Conservation (phyloP, 2,797 vertebrate species). For the Picus viridis region DNA sequence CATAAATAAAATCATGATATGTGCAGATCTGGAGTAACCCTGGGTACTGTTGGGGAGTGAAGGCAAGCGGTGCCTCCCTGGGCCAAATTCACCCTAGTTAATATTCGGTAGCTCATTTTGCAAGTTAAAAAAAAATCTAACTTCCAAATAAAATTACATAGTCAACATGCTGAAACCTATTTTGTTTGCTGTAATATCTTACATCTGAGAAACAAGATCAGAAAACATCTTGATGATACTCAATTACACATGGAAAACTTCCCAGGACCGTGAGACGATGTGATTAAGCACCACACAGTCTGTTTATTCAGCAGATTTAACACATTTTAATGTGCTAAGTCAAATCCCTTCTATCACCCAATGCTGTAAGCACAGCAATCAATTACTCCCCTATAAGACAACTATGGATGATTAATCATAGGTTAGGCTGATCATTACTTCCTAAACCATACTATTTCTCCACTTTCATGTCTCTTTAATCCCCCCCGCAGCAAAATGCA, state of each 20-base stretch:
- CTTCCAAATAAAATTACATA: slow-evolving; percentile 33
- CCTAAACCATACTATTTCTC: background rate
- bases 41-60: accelerated
- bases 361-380: background rate
- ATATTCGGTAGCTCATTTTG: slow-evolving; percentile 18
- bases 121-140: background rate
- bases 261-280: background rate
- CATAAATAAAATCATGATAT: background rate
- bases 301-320: slow-evolving; percentile 26
- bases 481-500: background rate
- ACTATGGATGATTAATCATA: background rate
- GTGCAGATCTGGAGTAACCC: background rate
- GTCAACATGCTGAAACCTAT: background rate
- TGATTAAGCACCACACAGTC: background rate
- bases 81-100: background rate
- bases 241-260: background rate
- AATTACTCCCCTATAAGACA: background rate
- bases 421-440: background rate
- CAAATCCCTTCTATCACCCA: background rate
- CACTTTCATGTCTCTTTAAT: background rate
- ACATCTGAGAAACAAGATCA: background rate
- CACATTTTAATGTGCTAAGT: background rate
- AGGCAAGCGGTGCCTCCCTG: background rate
- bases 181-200: background rate
- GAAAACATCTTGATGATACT: slow-evolving; percentile 13